Evolutionary conservation across 2,797 vertebrate genomes (phyloP), one percentile per base, ranked within the genome.

Genomic region (Lemur catta): DNA sequence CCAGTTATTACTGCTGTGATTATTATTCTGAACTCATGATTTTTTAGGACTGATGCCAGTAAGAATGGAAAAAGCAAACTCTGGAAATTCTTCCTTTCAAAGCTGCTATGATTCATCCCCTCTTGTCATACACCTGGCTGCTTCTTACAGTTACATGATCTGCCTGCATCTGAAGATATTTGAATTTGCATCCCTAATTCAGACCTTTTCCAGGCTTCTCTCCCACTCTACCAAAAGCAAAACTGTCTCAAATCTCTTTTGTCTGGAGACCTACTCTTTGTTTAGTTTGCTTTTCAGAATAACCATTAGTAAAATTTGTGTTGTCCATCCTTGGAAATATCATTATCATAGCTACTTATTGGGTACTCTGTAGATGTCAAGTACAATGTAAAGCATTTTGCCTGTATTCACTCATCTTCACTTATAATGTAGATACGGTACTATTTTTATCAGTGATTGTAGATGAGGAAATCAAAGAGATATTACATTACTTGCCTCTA

Each of bases 291-390:
- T 82, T 94, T 82, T 57, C 46, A 88, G 26, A 88, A 81, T 33
- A 96, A 59, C n/a, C 74, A 67, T 84, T 69, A 90, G 81, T 38
- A 95, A 92, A 95, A 89, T 74, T 33, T 55, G 33, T 50, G 22
- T 79, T 90, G n/a, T 57, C 12, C 9, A 3, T 90, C 76, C 33
- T 26, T 89, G 46, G 59, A 76, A 80, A 52, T 41, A 52, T 52
- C 50, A 71, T 85, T n/a, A 81, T 8, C 59, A 67, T 4, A 30
- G 57, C 41, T 69, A 50, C 10, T 46, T 72, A 26, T 41, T 10
- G 52, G 13, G 7, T 11, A n/a, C 20, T 93, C 82, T 85, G 38
- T 67, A 93, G 86, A 72, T 55, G 67, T 20, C 6, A 61, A 65
- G 15, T 57, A 75, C 48, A 94, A 35, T 69, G 26, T n/a, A 87